Conservation (phyloP, 2,113 vertebrate species). For the Macquaria australasica region DNA sequence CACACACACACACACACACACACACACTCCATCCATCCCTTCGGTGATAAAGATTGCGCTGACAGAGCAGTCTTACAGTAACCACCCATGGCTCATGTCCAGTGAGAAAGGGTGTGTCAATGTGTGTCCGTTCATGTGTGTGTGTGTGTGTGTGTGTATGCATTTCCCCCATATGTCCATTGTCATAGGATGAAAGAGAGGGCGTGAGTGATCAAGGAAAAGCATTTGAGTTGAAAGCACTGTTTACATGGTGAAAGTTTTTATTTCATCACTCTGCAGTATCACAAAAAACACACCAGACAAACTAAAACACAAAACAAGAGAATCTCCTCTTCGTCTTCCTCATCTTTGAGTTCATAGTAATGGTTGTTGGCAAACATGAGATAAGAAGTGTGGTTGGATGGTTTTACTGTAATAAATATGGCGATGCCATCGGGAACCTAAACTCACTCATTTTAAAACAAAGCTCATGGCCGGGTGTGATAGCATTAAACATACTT, state of each 20-base stretch:
- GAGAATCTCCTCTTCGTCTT: not conserved
- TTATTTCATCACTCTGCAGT: not conserved
- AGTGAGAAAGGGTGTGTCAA: not conserved
- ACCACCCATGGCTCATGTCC: too few relatives aligned
- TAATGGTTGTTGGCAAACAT: not conserved
- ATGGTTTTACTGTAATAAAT: not conserved
- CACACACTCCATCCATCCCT: not conserved
- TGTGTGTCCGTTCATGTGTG: not conserved
- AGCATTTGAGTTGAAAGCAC: not conserved
- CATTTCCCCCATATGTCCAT: not conserved
- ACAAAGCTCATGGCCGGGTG: too few relatives aligned
- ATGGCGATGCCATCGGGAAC: too few relatives aligned
- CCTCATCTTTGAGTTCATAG: not conserved
- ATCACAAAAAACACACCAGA: not conserved
- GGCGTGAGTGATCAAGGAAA: not conserved
- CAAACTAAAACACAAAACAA: not conserved
- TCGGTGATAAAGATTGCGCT: too few relatives aligned
- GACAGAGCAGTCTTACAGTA: too few relatives aligned
- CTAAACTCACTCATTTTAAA: not conserved
- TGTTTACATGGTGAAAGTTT: not conserved
- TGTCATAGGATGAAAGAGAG: not conserved
- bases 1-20: conserved; percentile 11
- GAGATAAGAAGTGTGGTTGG: not conserved
- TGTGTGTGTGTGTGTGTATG: not conserved
- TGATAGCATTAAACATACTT: too few relatives aligned